Percentiles rank a stretch among this genome's conserved stretches.
Conservation (phyloP, 2,797 vertebrate genomes). For the Pseudochaenichthys georgianus region DNA sequence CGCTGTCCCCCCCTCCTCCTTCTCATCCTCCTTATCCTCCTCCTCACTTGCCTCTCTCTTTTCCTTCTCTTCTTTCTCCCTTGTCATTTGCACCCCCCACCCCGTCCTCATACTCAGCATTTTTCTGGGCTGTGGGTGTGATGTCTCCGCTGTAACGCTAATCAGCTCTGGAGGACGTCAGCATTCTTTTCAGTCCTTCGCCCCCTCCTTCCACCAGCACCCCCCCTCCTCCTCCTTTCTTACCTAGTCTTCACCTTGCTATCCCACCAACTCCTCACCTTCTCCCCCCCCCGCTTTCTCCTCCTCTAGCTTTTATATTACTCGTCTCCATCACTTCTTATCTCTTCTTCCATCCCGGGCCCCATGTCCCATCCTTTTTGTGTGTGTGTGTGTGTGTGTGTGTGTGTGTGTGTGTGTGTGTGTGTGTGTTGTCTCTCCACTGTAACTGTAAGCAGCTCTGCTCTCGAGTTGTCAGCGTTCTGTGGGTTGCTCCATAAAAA, state of each 20-base stretch:
- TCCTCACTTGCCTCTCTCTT: constrained; percentile 59
- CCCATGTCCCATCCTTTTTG: constrained; percentile 43
- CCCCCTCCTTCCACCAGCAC: constrained; percentile 14
- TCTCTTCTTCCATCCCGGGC: constrained; percentile 40
- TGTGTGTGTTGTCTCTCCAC: constrained; percentile 59
- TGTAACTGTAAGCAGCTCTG: constrained; percentile 75
- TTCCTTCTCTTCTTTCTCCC: constrained; percentile 75
- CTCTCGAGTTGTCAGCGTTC: constrained; percentile 81
- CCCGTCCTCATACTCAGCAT: constrained; percentile 78
- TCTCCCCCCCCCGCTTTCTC: constrained; percentile 28
- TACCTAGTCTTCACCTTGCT: constrained; percentile 58
- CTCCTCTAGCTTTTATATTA: constrained; percentile 34
- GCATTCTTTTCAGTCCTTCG: constrained; percentile 75
- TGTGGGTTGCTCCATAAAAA: constrained; percentile 80
- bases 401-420: constrained; percentile 48
- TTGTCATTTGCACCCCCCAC: constrained; percentile 75
- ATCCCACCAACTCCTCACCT: constrained; percentile 28
- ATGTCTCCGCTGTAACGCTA: constrained; percentile 83
- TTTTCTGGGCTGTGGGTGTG: constrained; percentile 83
- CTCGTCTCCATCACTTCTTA: constrained; percentile 37
- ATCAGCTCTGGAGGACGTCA: constrained; percentile 84
- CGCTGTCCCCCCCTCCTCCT: constrained; percentile 30
- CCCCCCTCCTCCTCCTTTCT: constrained; percentile 12
- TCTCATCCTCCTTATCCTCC: constrained; percentile 15
- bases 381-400: too few species aligned